phyloP scores from a whole-genome alignment of 2,888 invertebrate species.

The Ichneumon xanthorius region DNA sequence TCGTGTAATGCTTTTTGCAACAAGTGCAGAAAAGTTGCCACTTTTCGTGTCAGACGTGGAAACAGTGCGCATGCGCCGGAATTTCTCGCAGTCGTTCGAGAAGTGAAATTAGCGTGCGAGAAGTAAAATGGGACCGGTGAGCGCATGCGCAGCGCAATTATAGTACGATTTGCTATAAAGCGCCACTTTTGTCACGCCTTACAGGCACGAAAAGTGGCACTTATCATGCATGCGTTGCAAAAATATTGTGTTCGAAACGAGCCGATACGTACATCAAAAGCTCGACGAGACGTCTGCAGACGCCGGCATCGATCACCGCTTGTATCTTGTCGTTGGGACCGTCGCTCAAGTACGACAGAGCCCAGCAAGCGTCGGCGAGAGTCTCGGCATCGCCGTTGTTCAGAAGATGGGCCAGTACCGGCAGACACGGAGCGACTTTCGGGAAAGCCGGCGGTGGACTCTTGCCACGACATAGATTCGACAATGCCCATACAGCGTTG shows the following conservation, averaged over 20 bases:
- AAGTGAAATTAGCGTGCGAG: too few relatives aligned
- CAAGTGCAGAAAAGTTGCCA: too few relatives aligned
- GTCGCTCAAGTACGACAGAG: constrained; percentile 97
- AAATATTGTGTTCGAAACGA: neutral
- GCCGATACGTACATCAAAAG: constrained; percentile 87
- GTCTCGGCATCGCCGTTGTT: constrained; percentile 96
- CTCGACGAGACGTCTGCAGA: constrained; percentile 92
- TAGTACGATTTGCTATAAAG: too few relatives aligned
- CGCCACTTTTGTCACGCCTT: too few relatives aligned
- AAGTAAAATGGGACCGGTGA: too few relatives aligned
- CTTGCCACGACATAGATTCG: constrained; percentile 98
- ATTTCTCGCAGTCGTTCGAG: too few relatives aligned
- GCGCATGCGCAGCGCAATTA: too few relatives aligned
- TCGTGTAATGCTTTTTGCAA: too few relatives aligned
- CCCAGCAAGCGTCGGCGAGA: constrained; percentile 98
- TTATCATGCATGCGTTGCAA: too few relatives aligned
- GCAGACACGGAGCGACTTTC: constrained; percentile 92
- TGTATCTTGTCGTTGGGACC: constrained; percentile 99
- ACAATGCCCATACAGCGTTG: constrained; percentile 99
- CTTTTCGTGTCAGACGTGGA: too few relatives aligned
- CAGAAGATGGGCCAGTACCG: constrained; percentile 94
- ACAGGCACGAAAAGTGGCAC: too few relatives aligned
- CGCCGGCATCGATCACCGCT: constrained; percentile 97
- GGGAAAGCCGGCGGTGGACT: constrained; percentile 97
- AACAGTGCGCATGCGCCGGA: too few relatives aligned